These are phyloP conservation scores for Eristalis arbustorum DNA, from an alignment of 2,888 invertebrate species.

Conservation along the genomic window DNA sequence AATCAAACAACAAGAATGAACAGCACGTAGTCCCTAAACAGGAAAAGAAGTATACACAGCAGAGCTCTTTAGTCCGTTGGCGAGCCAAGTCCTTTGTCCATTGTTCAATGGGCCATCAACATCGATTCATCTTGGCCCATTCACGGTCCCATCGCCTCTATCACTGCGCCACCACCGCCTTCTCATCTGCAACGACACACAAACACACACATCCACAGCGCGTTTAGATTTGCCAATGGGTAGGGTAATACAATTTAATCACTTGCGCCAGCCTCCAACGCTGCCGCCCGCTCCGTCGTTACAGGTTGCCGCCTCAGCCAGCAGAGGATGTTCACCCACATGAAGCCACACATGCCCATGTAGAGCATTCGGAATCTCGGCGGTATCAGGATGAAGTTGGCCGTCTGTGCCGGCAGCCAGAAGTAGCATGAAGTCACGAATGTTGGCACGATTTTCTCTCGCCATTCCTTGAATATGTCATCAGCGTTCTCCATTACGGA, in stretches of 20 bases:
- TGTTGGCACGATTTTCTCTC: conserved; percentile 86
- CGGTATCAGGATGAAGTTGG: conserved; percentile 89
- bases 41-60: not conserved
- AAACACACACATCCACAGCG: conserved; percentile 19
- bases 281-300: conserved; percentile 24
- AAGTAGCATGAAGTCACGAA: conserved; percentile 89
- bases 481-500: conserved; percentile 87
- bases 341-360: conserved; percentile 88
- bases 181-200: conserved; percentile 12
- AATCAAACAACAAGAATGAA: conserved; percentile 11
- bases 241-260: not conserved
- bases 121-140: conserved; percentile 58
- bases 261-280: not conserved
- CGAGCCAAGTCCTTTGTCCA: conserved; percentile 63
- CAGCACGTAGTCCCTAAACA: not conserved
- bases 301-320: conserved; percentile 85
- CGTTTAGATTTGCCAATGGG: not conserved
- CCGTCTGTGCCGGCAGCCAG: conserved; percentile 90
- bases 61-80: conserved; percentile 43
- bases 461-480: conserved; percentile 87
- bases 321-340: conserved; percentile 93
- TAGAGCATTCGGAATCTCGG: conserved; percentile 88
- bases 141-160: not conserved
- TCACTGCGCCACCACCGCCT: conserved; percentile 3
- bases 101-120: conserved; percentile 68